Evolutionary conservation across 2,797 vertebrate species (phyloP).

Genomic region (Danio tinwini): DNA sequence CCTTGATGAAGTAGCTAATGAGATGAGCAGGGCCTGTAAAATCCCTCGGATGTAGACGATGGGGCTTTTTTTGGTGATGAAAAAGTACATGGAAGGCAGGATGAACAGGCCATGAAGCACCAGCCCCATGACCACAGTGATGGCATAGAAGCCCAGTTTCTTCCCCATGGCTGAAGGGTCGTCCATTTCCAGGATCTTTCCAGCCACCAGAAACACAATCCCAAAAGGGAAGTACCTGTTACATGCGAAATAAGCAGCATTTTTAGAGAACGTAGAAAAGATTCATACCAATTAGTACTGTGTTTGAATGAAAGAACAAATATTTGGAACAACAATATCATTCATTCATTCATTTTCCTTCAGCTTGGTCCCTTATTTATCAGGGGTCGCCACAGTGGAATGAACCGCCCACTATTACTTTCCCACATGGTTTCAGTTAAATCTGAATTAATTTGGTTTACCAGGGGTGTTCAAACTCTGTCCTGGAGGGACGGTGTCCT

Average conservation of each 20-base stretch:
- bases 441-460: neutral
- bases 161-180: slow-evolving; percentile 94
- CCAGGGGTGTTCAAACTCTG: too few species aligned
- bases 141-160: slow-evolving; percentile 95
- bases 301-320: neutral
- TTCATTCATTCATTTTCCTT: too few species aligned
- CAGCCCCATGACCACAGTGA: slow-evolving; percentile 94
- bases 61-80: slow-evolving; percentile 97
- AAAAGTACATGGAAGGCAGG: slow-evolving; percentile 94
- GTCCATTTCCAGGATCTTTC: slow-evolving; percentile 98
- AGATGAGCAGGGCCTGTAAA: slow-evolving; percentile 95
- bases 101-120: slow-evolving; percentile 94
- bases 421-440: neutral
- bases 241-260: neutral
- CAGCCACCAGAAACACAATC: slow-evolving; percentile 97
- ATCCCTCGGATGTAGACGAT: slow-evolving; percentile 96
- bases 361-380: too few species aligned
- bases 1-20: slow-evolving; percentile 97
- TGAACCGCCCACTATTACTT: too few species aligned
- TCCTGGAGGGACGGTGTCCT: too few species aligned
- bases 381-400: too few species aligned
- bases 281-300: too few species aligned
- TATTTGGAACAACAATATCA: neutral
- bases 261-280: neutral
- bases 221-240: slow-evolving; percentile 97